Evolutionary conservation across 92 coral and sea anemone genomes (phyloP).

Genomic region (Porites divaricata): DNA sequence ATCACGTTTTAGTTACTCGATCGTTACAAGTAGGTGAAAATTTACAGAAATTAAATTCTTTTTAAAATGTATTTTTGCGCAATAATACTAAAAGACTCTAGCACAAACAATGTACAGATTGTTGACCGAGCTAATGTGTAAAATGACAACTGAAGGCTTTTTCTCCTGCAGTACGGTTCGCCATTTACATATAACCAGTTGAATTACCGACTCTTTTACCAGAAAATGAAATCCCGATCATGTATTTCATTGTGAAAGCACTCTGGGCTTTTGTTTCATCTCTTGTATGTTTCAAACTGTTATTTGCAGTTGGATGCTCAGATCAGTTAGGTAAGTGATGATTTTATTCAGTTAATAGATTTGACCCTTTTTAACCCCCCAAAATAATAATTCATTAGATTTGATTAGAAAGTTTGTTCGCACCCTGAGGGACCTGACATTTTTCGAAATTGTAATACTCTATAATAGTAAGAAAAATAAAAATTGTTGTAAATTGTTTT

Average conservation of each 20-base stretch:
- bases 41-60: too few relatives aligned
- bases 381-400: neutral
- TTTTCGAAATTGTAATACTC: too few relatives aligned
- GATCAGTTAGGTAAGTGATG: constrained; percentile 14
- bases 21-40: too few relatives aligned
- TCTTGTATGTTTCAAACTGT: neutral
- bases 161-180: neutral
- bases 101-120: neutral
- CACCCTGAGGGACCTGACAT: neutral
- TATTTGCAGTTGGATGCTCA: constrained; percentile 3
- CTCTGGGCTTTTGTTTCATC: neutral
- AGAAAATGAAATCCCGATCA: neutral
- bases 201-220: neutral
- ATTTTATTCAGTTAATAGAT: too few relatives aligned
- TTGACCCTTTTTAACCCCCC: neutral
- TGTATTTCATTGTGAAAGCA: neutral
- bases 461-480: too few relatives aligned
- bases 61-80: neutral
- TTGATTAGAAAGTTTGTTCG: neutral
- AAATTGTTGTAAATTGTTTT: too few relatives aligned
- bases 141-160: neutral
- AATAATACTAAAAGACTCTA: neutral
- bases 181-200: neutral
- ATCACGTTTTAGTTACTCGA: too few relatives aligned
- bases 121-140: neutral